phyloP scores from a whole-genome alignment of 2,797 vertebrate genomes.

The Steatocranus sp. region DNA sequence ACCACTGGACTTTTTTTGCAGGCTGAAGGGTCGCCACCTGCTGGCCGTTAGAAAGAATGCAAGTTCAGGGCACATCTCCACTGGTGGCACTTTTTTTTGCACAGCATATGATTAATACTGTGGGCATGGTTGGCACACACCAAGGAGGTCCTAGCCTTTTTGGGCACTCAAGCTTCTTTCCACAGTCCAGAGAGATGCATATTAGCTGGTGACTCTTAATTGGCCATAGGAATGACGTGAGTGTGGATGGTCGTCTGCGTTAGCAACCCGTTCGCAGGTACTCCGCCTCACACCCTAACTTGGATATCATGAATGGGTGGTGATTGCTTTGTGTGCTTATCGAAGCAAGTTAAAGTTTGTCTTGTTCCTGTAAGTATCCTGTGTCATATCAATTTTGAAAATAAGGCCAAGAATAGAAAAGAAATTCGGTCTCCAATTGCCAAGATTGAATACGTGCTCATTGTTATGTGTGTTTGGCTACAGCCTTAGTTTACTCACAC shows the following conservation, averaged over 20 bases:
- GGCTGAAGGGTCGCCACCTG: neutral
- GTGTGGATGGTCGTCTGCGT: neutral
- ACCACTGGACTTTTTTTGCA: neutral
- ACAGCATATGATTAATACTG: neutral
- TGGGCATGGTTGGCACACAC: neutral
- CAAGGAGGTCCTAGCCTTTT: neutral
- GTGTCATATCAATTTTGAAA: neutral
- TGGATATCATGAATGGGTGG: neutral
- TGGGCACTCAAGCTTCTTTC: neutral
- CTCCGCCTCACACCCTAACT: neutral
- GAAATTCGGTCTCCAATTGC: fast-evolving
- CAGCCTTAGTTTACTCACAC: fast-evolving
- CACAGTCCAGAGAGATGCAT: neutral
- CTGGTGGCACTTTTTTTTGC: neutral
- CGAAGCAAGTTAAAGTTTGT: neutral
- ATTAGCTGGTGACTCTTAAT: neutral
- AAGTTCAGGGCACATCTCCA: neutral
- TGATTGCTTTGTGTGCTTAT: neutral
- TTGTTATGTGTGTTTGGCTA: neutral
- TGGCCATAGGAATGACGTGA: neutral
- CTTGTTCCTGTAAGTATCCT: neutral
- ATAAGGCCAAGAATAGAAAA: neutral
- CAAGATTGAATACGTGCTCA: neutral
- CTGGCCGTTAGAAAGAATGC: neutral
- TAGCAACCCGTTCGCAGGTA: fast-evolving